Conservation (phyloP, 2,113 vertebrate genomes). For the Hippocampus mohnikei region DNA sequence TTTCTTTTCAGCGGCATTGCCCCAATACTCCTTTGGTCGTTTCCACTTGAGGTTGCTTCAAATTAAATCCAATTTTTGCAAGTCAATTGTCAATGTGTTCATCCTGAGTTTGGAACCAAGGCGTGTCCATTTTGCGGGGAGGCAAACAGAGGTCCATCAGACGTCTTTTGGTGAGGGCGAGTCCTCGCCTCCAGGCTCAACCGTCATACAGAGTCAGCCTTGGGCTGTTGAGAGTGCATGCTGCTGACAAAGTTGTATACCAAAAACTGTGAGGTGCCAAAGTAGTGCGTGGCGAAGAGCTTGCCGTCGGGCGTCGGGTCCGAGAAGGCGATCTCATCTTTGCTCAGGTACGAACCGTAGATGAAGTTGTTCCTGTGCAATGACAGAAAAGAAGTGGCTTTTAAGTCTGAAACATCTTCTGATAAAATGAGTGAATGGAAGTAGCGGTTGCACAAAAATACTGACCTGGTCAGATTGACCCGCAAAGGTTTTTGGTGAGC, state of each 20-base stretch:
- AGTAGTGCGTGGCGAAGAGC: constrained; percentile 93
- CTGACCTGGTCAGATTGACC: no score
- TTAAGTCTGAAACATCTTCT: background rate
- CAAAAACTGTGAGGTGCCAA: constrained; percentile 92
- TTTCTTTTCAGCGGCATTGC: background rate
- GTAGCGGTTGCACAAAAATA: no score
- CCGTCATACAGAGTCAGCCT: constrained; percentile 49
- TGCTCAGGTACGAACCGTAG: constrained; percentile 93
- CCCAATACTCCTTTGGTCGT: background rate
- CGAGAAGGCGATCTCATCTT: constrained; percentile 98
- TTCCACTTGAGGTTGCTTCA: constrained; percentile 50
- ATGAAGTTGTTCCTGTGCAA: constrained; percentile 91
- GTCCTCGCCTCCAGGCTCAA: constrained; percentile 22
- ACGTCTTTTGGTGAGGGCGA: constrained; percentile 12
- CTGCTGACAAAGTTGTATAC: constrained; percentile 98
- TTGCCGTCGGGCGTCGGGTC: constrained; percentile 98
- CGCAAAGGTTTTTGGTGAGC: no score
- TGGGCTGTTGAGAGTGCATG: constrained; percentile 46
- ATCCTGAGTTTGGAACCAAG: constrained; percentile 75
- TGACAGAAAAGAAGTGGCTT: background rate
- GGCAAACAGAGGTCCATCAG: constrained; percentile 24
- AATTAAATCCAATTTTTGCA: constrained; percentile 53
- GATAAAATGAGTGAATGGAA: no score
- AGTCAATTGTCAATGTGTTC: constrained; percentile 66
- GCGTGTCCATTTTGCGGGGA: constrained; percentile 34